These are phyloP conservation scores for Acrocephalus kingi DNA, from an alignment of 2,113 vertebrate species.

Conservation along the genomic window DNA sequence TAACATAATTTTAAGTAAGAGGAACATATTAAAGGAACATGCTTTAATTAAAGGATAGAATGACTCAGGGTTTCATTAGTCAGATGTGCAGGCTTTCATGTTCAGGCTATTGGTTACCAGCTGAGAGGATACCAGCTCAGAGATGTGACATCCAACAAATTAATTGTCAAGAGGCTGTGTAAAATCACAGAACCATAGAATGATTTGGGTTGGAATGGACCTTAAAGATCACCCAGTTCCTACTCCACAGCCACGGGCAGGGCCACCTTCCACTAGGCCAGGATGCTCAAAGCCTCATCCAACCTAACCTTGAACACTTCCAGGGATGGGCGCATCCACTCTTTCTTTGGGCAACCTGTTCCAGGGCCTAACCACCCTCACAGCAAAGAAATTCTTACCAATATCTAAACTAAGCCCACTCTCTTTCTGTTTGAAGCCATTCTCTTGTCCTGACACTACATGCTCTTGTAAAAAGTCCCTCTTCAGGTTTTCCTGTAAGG, in stretches of 20 bases:
- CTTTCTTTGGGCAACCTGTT: background rate
- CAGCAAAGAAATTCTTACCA: background rate
- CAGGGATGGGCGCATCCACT: background rate
- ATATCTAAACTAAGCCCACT: background rate
- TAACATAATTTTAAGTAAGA: background rate
- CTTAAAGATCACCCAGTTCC: background rate
- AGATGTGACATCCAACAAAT: background rate
- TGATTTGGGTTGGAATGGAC: background rate
- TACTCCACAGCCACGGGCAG: background rate
- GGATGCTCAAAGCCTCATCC: background rate
- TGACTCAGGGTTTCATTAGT: constrained; percentile 34
- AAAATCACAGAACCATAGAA: background rate
- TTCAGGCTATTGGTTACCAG: background rate
- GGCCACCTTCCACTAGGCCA: background rate
- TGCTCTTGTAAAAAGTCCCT: background rate
- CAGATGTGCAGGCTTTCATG: constrained; percentile 16
- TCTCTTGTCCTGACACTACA: background rate
- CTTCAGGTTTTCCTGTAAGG: background rate
- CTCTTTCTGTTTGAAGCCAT: background rate
- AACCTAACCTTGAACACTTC: background rate
- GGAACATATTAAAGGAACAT: background rate
- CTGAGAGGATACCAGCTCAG: background rate
- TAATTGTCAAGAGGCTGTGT: background rate
- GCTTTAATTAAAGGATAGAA: constrained; percentile 29
- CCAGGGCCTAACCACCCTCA: background rate